Evolutionary conservation across 2,888 invertebrate genomes (phyloP).

Genomic region (Pachymerium ferrugineum): DNA sequence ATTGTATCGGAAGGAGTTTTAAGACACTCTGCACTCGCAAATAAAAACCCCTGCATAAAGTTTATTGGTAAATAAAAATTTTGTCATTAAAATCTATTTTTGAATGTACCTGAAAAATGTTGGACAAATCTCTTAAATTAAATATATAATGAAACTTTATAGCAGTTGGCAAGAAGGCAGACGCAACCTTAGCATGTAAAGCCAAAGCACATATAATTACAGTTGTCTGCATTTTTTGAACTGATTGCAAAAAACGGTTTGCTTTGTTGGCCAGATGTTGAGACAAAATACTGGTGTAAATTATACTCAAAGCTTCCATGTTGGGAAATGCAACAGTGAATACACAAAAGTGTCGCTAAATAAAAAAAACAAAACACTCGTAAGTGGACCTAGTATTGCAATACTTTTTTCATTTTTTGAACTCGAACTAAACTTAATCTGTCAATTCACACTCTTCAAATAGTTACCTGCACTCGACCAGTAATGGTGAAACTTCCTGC

Average conservation of each 20-base stretch:
- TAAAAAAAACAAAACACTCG: conserved; percentile 32
- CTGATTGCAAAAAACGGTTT: conserved; percentile 64
- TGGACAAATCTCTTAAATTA: conserved; percentile 66
- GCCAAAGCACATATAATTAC: conserved; percentile 71
- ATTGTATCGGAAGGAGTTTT: neutral
- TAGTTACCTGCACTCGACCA: conserved; percentile 71
- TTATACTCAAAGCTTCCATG: conserved; percentile 73
- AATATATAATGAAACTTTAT: conserved; percentile 49
- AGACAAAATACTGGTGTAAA: conserved; percentile 80
- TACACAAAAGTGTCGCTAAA: conserved; percentile 56
- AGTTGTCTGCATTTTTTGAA: conserved; percentile 45
- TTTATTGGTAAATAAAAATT: neutral
- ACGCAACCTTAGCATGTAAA: conserved; percentile 76
- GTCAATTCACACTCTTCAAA: too few species aligned
- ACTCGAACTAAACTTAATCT: neutral
- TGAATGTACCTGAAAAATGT: conserved; percentile 70
- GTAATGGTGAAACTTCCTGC: conserved; percentile 78
- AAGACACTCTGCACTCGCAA: neutral
- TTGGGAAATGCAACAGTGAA: conserved; percentile 69
- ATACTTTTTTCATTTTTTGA: neutral
- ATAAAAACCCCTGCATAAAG: conserved; percentile 46
- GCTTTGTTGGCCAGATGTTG: conserved; percentile 79
- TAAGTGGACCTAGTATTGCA: too few species aligned
- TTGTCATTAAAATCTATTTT: conserved; percentile 34
- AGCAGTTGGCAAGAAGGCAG: conserved; percentile 50